A percentile compares a stretch with the other conserved stretches of the same genome.
Conservation (phyloP, 2,888 invertebrate genomes). For the Drosophila monieri region DNA sequence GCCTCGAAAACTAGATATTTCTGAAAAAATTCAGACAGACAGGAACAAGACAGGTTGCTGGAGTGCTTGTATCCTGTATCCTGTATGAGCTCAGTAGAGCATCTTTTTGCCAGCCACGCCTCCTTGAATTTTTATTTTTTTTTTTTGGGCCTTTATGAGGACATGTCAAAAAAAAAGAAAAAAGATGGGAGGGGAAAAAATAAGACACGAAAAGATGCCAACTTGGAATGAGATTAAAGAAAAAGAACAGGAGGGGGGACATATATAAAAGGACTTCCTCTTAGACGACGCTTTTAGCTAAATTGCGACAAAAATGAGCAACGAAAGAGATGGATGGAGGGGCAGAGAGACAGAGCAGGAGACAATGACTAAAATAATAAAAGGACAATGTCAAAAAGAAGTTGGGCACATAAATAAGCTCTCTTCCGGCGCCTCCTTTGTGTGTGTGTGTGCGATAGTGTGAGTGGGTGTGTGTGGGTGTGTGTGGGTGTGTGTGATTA, state of each 20-base stretch:
- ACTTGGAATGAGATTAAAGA: constrained; percentile 37
- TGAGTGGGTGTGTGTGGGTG: constrained; percentile 1
- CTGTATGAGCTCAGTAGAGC: background rate
- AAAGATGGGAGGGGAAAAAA: constrained; percentile 6
- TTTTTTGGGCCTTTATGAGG: constrained; percentile 48
- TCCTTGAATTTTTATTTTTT: constrained; percentile 32
- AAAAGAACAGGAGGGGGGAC: constrained; percentile 37
- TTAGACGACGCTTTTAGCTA: constrained; percentile 77
- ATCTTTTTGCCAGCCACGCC: constrained; percentile 6
- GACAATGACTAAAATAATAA: constrained; percentile 70
- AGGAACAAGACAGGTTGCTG: background rate
- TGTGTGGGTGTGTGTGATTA: constrained; percentile 57
- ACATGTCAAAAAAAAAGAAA: constrained; percentile 31
- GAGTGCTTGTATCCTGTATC: background rate
- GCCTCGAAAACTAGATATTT: too few species aligned
- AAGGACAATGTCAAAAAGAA: constrained; percentile 73
- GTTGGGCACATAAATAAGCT: constrained; percentile 73
- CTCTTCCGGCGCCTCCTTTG: constrained; percentile 24
- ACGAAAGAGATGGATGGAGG: constrained; percentile 19
- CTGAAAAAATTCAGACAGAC: background rate
- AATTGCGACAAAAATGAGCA: constrained; percentile 77
- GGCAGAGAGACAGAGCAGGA: background rate
- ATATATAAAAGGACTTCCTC: constrained; percentile 75
- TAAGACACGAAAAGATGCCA: constrained; percentile 12
- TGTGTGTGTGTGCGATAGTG: constrained; percentile 34